Evolutionary conservation across 2,797 vertebrate species (phyloP), one percentile per base, ranked within the genome.

Genomic region (Galagoides demidoff): DNA sequence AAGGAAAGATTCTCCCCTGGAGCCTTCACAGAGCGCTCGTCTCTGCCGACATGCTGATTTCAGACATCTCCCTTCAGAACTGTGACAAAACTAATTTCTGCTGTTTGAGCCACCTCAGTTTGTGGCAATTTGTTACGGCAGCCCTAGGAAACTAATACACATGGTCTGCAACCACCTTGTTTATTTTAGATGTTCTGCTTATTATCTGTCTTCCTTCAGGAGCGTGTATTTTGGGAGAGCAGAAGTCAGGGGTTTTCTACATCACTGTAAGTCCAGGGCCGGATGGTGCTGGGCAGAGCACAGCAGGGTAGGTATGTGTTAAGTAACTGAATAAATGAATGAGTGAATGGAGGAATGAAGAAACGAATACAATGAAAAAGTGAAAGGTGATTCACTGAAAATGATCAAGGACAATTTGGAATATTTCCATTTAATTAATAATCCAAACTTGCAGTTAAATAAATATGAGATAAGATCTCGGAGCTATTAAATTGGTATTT

Each of bases 391-490:
- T 11, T 68, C 16, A 78, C 43, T 78, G n/a, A 1, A 81, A 59
- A 78, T 57, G 45, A 79, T 31, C 12, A 86, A 25, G 31, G 5
- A 37, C 43, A 55, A 10, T n/a, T 8, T 71, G 29, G 63, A 85
- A 68, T 49, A 0, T 5, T 66, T 77, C 45, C n/a, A 66, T 23
- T n/a, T 82, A 64, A 52, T 93, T 83, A 64, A 37, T 94, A 76
- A 59, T 68, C 29, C 74, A 95, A 61, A 57, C 7, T 1, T 74
- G 19, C 17, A 43, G 9, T 83, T 86, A 79, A 81, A 71, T 83
- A 84, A 92, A 95, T 90, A n/a, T 85, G 74, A 90, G 37, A 87
- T 70, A 77, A 88, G 91, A 52, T 25, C 1, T 84, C 92, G 83
- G 59, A 45, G 49, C 5, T 59, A 25, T 64, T 77, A 57, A 78